Evolutionary conservation across 2,113 vertebrate genomes (phyloP), one percentile per base, ranked within the genome.

Genomic region (Mystacornis crossleyi): DNA sequence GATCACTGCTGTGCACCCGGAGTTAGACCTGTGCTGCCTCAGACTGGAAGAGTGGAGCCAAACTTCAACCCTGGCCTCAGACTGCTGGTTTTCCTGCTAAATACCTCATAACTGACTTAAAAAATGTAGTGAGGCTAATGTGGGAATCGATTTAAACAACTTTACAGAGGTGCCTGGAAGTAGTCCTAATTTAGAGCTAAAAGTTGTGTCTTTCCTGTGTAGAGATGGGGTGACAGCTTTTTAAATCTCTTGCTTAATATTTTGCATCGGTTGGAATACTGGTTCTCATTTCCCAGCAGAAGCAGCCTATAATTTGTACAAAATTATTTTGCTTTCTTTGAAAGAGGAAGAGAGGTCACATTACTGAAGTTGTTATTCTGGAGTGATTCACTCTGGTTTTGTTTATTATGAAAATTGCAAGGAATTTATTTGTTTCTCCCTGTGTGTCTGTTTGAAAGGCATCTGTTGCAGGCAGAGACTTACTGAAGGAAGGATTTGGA

Each of bases 361-460:
- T 96, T 47, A 62, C 85, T 88, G 88, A 45, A 85, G 42, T 50
- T 85, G 89, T 96, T 92, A 61, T 53, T 86, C 84, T 60, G 34
- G 43, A 51, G 36, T 97, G 96, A 97, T 95, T 98, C 96, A 96
- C 75, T 95, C 86, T 87, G 95, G 94, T 73, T 97, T 95, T 73
- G 55, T 96, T 98, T 96, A 90, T 97, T 97, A 96, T 95, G 96
- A 95, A 96, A 97, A 96, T 97, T 89, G 89, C 73, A 50, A 61
- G 61, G 95, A 85, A 92, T 98, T 96, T 90, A 62, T 96, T 96
- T 88, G 88, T 92, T 87, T 90, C 83, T 95, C 38, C 67, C 61
- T 67, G 42, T 54, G 19, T 93, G 92, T 85, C 84, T 71, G 64
- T 93, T 93, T 90, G 83, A 96, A 95, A 96, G 89, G 92, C 74